Base-by-base conservation (phyloP, 2,888 invertebrate genomes). In the Cristatella mucedo region DNA sequence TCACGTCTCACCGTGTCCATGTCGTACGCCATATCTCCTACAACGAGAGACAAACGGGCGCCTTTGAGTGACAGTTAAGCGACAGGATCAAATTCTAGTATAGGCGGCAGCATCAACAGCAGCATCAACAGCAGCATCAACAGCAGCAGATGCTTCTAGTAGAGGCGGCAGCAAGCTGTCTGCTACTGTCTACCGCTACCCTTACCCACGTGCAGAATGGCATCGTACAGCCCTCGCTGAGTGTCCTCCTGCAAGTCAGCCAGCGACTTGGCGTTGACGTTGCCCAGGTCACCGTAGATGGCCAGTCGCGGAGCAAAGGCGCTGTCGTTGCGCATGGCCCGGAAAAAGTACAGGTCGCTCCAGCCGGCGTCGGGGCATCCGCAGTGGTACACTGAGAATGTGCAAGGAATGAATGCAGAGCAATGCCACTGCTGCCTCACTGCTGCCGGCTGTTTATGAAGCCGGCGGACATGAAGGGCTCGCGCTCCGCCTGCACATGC, bases 231-330 rank as follows among this genome's bases (percentile, higher is more conserved):
- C 7, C 76, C 79, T 31, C 73, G 70, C 55, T 85, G 78, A 0
- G 81, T 74, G 56, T 91, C 87, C 52, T 80, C 73, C 67, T 87
- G 85, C 5, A 95, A 67, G 46, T 82, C 73, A 0, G 79, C 74
- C 40, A 93, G 69, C 1, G 89, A 83, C 51, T 81, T 79, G 1
- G 87, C 85, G 67, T 91, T 91, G 50, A 76, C 77, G 60, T 81
- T 82, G 21, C 93, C 93, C 80, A 95, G 77, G 63, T 93, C 93
- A 0, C 93, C 93, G 58, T 77, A 91, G 51, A 93, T 75, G 20
- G 82, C 89, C 29, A 89, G 4, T 15, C 73, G 72, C 0, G 86
- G 82, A 15, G 76, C 71, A 85, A 85, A 87, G 47, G 76, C 58
- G n/a, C 70, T 59, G 19, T 71, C 70, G 11, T 74, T 73, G 1